Percentiles rank a stretch among this genome's conserved stretches.
These are phyloP conservation scores for Gandaritis pyraliata DNA, from an alignment of 2,888 invertebrate species.

Conservation along the genomic window DNA sequence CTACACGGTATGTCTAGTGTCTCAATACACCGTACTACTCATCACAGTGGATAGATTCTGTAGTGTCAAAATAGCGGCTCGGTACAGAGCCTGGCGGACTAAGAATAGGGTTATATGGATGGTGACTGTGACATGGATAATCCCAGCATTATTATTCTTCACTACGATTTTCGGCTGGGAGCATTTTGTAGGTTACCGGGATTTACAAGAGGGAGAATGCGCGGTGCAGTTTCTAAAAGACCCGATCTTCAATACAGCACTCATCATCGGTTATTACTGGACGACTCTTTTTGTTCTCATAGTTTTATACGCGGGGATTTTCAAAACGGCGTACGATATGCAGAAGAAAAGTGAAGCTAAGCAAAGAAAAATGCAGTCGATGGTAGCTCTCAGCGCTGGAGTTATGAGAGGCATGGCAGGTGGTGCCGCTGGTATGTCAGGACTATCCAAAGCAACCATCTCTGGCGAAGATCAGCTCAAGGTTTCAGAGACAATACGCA, in stretches of 20 bases:
- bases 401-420: slow-evolving; percentile 96
- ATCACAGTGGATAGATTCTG: slow-evolving; percentile 99
- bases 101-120: slow-evolving; percentile 96
- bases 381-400: slow-evolving; percentile 95
- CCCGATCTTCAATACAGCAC: slow-evolving; percentile 97
- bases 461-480: slow-evolving; percentile 89
- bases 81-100: slow-evolving; percentile 98
- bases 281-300: slow-evolving; percentile 97
- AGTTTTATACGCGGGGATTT: slow-evolving; percentile 98
- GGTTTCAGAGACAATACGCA: slow-evolving; percentile 68
- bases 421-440: slow-evolving; percentile 93
- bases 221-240: slow-evolving; percentile 99
- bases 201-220: slow-evolving; percentile 94
- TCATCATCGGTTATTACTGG: slow-evolving; percentile 99
- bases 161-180: slow-evolving; percentile 99
- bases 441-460: slow-evolving; percentile 90
- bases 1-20: slow-evolving; percentile 99
- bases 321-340: slow-evolving; percentile 98
- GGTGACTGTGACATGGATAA: slow-evolving; percentile 98
- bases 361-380: slow-evolving; percentile 97
- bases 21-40: slow-evolving; percentile 98
- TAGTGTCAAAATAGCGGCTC: slow-evolving; percentile 98
- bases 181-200: slow-evolving; percentile 96
- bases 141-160: slow-evolving; percentile 98
- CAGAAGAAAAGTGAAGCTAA: slow-evolving; percentile 98